Percentiles rank a stretch among this genome's conserved stretches.
phyloP scores from a whole-genome alignment of 2,888 invertebrate genomes.

The Drosophila nr. fundita region DNA sequence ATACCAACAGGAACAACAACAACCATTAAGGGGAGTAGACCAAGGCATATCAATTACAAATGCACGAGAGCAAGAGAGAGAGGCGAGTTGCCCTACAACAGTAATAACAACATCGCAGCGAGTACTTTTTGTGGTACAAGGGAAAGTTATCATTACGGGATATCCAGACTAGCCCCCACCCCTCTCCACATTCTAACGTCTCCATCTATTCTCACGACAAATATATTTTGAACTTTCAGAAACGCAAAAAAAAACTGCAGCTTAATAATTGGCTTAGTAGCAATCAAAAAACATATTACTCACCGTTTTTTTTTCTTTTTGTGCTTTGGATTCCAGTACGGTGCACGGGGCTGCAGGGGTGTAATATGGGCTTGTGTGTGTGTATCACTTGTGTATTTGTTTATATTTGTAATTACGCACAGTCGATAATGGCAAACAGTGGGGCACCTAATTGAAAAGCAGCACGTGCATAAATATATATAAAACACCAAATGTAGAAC shows the following conservation, averaged over 20 bases:
- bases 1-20: conserved; percentile 5
- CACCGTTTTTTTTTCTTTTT: conserved; percentile 60
- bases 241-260: conserved; percentile 34
- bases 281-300: conserved; percentile 60
- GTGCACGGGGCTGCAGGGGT: conserved; percentile 38
- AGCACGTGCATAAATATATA: conserved; percentile 35
- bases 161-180: conserved; percentile 1
- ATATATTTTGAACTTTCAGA: conserved; percentile 8
- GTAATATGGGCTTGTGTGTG: conserved; percentile 28
- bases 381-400: conserved; percentile 44
- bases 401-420: conserved; percentile 42
- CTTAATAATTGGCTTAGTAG: conserved; percentile 62
- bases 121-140: conserved; percentile 41
- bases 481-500: conserved; percentile 6
- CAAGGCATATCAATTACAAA: conserved; percentile 34
- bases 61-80: conserved; percentile 1
- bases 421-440: conserved; percentile 22
- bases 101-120: conserved; percentile 19
- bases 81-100: conserved; percentile 27
- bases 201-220: neutral
- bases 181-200: neutral
- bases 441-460: conserved; percentile 5
- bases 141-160: conserved; percentile 52
- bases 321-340: conserved; percentile 42
- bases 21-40: conserved; percentile 46